Base-by-base conservation (phyloP, 2,113 vertebrate genomes). In the Ophiodon elongatus region DNA sequence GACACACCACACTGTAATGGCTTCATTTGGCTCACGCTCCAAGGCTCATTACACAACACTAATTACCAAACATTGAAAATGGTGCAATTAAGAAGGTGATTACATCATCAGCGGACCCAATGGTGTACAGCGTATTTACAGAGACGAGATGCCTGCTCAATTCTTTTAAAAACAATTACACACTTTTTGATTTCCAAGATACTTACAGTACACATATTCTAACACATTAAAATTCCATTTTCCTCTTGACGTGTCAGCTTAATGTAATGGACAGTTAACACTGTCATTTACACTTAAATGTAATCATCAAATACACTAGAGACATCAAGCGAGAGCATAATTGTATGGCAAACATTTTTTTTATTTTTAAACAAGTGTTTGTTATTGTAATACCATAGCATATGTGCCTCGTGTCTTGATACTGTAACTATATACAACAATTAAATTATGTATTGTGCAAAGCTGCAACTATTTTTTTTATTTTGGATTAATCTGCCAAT, bases 1-100 rank as follows among this genome's bases (percentile, higher is more conserved):
- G 85, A 92, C 91, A 86, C 80, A 79, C 54, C 71, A 56, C 68
- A 72, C 37, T 82, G 80, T 86, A 91, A 92, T 81, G 65, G 86
- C 87, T 90, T 92, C 75, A 94, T 95, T 93, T 94, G 90, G 90
- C 90, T 90, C 82, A 9, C 6, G 66, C 82, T 87, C 80, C 73
- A 89, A 89, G 93, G 89, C 59, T 25, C 92, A 92, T 89, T 94
- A 89, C 84, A 91, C 93, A 82, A 67, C 77, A 87, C 95, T 96
- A 96, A 96, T 95, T 91, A 94, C 89, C 93, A 91, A 82, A 86
- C 90, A 92, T 90, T 81, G 88, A 87, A 95, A 96, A 96, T 93
- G 89, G 87, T 93, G 94, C 82, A 95, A 93, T 94, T 95, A 92
- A 88, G 92, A 95, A 89, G 91, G 79, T 63, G 90, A 89, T 85